Evolutionary conservation across 2,797 vertebrate species (phyloP).

Genomic region (Acipenser oxyrinchus): DNA sequence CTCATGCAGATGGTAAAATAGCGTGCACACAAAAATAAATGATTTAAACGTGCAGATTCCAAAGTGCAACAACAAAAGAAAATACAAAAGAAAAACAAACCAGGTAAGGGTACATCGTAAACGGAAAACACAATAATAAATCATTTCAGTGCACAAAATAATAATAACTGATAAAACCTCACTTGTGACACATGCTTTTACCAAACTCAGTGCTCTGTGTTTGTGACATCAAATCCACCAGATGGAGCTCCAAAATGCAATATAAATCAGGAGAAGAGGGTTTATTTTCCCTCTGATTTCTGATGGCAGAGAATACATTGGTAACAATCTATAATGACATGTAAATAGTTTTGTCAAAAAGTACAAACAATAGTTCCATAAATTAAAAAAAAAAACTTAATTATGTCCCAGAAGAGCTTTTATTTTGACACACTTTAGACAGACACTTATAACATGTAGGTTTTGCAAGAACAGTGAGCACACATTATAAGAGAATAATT

Average conservation of each 20-base stretch:
- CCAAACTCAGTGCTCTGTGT: neutral
- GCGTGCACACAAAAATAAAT: no score
- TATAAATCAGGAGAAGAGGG: slow-evolving; percentile 24
- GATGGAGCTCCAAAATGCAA: slow-evolving; percentile 57
- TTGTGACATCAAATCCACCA: slow-evolving; percentile 45
- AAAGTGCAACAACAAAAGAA: no score
- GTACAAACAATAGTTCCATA: neutral
- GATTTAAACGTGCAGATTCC: no score
- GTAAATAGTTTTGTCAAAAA: neutral
- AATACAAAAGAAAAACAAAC: no score
- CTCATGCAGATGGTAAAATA: no score
- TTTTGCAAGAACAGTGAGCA: neutral
- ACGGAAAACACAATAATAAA: no score
- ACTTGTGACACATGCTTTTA: neutral
- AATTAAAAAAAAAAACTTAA: neutral
- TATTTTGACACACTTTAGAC: neutral
- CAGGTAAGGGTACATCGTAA: no score
- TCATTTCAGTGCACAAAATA: no score
- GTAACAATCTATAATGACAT: neutral
- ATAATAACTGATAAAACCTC: no score
- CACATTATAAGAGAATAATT: neutral
- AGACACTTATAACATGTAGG: neutral
- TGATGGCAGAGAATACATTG: neutral
- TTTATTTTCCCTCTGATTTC: neutral
- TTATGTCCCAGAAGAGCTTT: neutral